Conservation (phyloP, 2,113 vertebrate genomes). For the Chaenocephalus aceratus region DNA sequence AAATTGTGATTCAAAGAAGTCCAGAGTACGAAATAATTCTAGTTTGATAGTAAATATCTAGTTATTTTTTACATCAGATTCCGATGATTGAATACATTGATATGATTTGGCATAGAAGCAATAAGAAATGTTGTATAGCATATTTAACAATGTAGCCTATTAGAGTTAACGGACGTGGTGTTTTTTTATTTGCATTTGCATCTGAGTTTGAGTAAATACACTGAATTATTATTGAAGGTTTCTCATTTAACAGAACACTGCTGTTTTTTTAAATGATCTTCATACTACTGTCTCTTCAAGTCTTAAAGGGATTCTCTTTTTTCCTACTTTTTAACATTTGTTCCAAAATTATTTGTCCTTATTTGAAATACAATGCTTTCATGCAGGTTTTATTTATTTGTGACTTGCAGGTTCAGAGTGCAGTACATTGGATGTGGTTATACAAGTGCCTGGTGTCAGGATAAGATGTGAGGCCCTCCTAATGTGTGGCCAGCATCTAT, state of each 20-base stretch:
- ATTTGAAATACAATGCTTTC: conserved; percentile 45
- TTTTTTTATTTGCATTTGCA: conserved; percentile 11
- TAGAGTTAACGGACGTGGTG: conserved; percentile 13
- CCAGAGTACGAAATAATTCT: conserved; percentile 19
- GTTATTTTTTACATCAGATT: conserved; percentile 46
- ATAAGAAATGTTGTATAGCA: conserved; percentile 44
- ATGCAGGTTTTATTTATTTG: conserved; percentile 62
- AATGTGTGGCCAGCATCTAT: conserved; percentile 43
- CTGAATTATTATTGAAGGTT: conserved; percentile 21
- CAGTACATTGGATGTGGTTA: conserved; percentile 65
- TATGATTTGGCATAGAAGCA: conserved; percentile 37
- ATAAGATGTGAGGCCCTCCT: conserved; percentile 41
- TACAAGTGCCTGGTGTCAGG: conserved; percentile 78
- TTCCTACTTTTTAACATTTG: conserved; percentile 14
- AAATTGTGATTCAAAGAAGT: conserved; percentile 27
- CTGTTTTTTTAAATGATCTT: conserved; percentile 13
- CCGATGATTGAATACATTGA: conserved; percentile 19
- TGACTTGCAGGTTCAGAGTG: conserved; percentile 51
- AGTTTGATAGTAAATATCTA: conserved; percentile 61
- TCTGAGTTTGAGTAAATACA: conserved; percentile 12
- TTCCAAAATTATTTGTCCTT: conserved; percentile 55
- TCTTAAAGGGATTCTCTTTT: conserved; percentile 1
- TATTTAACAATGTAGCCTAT: conserved; percentile 26
- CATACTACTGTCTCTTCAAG: conserved; percentile 11
- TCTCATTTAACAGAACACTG: conserved; percentile 21